A percentile compares a stretch with the other conserved stretches of the same genome.
phyloP scores from a whole-genome alignment of 2,113 vertebrate species.

The Athene noctua region DNA sequence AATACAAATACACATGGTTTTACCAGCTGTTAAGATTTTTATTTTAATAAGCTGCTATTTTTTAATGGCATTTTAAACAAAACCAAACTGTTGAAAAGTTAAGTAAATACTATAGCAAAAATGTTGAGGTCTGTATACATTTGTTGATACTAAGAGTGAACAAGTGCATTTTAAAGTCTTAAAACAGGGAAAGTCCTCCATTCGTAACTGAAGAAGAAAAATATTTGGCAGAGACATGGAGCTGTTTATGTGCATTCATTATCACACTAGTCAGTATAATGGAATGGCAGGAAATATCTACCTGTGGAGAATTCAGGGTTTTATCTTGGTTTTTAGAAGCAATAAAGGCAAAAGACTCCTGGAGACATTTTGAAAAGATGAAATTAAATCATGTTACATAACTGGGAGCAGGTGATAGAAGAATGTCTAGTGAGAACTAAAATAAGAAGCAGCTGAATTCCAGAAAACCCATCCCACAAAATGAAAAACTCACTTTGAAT shows the following conservation, averaged over 20 bases:
- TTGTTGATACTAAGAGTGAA: neutral
- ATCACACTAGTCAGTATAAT: neutral
- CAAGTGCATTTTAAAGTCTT: neutral
- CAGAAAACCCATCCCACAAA: neutral
- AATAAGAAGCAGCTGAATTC: constrained; percentile 4
- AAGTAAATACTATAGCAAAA: neutral
- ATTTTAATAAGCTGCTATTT: neutral
- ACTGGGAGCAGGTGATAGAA: neutral
- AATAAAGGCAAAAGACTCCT: neutral
- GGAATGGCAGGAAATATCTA: neutral
- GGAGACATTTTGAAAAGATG: neutral
- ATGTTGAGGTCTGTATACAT: neutral
- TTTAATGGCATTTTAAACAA: neutral
- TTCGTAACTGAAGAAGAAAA: neutral
- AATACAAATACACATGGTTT: neutral
- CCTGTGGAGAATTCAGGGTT: neutral
- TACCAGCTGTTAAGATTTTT: neutral
- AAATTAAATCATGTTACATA: neutral
- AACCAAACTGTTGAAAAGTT: neutral
- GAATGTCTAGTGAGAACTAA: neutral
- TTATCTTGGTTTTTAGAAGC: neutral
- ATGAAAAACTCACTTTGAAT: neutral
- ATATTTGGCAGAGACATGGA: neutral
- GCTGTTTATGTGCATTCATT: neutral
- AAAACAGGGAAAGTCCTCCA: neutral